Evolutionary conservation across 2,797 vertebrate species (phyloP), one percentile per base, ranked within the genome.

Genomic region (Anguilla anguilla): DNA sequence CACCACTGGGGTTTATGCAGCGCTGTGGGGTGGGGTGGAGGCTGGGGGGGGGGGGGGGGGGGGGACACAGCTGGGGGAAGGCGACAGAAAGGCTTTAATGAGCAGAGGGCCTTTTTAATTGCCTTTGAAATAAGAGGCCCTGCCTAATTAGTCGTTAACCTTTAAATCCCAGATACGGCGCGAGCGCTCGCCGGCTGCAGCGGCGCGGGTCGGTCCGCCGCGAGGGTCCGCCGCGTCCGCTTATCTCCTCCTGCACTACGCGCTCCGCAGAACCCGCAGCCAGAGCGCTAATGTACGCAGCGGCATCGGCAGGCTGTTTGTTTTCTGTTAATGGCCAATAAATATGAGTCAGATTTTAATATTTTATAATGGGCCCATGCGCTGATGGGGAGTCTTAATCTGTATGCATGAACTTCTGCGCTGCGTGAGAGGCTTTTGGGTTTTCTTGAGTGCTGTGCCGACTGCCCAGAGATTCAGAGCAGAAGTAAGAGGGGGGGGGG

Each of bases 101-200:
- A 96, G 94, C 91, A 92, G 89, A 90, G 90, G 92, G 91, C 91
- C 92, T 94, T 94, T 92, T 95, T 96, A 96, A 94, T 94, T 94
- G 94, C 89, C 92, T 93, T 93, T 95, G 93, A 91, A 94, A 91
- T 93, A 92, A 94, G 90, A 92, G 91, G 77, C 94, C 95, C 91
- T 92, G 93, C 91, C 92, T 95, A 96, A 96, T 96, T 95, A 95
- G 94, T 92, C 95, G 91, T 94, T 95, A 95, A 95, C 93, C 93
- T 96, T 95, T 95, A 93, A 93, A 93, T 94, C 92, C 90, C 91
- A 82, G 86, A 89, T 92, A 91, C 90, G 92, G 92, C 89, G 89
- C 69, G 85, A 87, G 59, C 39, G 53, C 77, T 35, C 74, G 82
- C 87, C 79, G 83, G 79, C 69, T 81, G 77, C 49, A 83, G 86